Conservation (phyloP, 2,797 vertebrate species). For the Ceyx erithaca region DNA sequence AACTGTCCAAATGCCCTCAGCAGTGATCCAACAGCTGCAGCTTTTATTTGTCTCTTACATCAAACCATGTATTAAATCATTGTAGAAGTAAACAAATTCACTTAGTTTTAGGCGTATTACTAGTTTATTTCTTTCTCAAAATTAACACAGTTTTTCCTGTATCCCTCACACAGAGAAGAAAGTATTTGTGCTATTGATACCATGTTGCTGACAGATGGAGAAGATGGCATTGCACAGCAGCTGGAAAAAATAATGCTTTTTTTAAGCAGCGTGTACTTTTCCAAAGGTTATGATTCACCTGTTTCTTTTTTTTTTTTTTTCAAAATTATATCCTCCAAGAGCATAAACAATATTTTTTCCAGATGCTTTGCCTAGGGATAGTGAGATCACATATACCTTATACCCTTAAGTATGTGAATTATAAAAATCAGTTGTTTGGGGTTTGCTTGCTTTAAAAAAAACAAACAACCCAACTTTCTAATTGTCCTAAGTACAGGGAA, state of each 20-base stretch:
- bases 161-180: not conserved
- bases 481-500: not conserved
- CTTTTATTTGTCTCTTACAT: not conserved
- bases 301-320: not conserved
- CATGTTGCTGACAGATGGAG: slow-evolving; percentile 8
- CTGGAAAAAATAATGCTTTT: not conserved
- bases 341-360: not conserved
- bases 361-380: not conserved
- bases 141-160: not conserved
- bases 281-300: not conserved
- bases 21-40: not conserved
- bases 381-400: not conserved
- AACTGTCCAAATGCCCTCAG: slow-evolving; percentile 38
- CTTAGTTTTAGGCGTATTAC: not conserved
- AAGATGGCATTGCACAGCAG: not conserved
- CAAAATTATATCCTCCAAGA: not conserved
- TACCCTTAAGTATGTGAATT: not conserved
- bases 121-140: slow-evolving; percentile 2
- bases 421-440: not conserved
- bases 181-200: not conserved
- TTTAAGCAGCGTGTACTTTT: not conserved
- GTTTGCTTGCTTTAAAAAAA: not conserved
- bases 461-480: too few species aligned
- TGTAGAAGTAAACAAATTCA: not conserved
- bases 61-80: not conserved